Evolutionary conservation across 1,140 invertebrate genomes (phyloP).

Genomic region (Stenopsyche tienmushanensis): DNA sequence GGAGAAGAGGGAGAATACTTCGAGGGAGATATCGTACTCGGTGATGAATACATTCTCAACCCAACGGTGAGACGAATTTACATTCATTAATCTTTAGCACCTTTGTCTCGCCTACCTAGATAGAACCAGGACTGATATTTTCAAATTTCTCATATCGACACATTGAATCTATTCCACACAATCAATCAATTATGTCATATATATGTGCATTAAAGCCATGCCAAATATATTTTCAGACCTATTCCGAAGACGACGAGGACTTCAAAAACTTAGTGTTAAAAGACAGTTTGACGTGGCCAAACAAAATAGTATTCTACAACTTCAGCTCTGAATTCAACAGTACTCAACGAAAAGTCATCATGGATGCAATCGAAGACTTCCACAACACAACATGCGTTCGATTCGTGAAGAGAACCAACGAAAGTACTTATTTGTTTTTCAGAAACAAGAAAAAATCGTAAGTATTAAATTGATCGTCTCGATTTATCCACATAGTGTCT

Average conservation of each 20-base stretch:
- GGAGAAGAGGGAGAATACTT: slow-evolving; percentile 39
- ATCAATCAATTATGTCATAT: too few species aligned
- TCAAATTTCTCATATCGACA: too few species aligned
- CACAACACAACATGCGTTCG: slow-evolving; percentile 40
- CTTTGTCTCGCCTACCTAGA: slow-evolving; percentile 33
- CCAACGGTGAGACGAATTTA: slow-evolving; percentile 40
- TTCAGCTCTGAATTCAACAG: slow-evolving; percentile 36
- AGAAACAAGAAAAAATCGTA: slow-evolving; percentile 40
- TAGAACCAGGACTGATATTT: too few species aligned
- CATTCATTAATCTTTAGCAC: slow-evolving; percentile 41
- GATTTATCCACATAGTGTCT: too few species aligned
- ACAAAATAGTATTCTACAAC: slow-evolving; percentile 41
- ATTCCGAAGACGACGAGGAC: slow-evolving; percentile 27
- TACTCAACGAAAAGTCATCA: slow-evolving; percentile 25
- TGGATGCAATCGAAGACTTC: slow-evolving; percentile 35
- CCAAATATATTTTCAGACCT: too few species aligned
- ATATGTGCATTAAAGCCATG: too few species aligned
- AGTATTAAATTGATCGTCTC: too few species aligned
- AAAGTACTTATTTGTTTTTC: slow-evolving; percentile 37
- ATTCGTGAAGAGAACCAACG: slow-evolving; percentile 31
- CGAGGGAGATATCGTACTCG: slow-evolving; percentile 40
- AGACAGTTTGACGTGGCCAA: slow-evolving; percentile 37
- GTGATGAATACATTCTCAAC: slow-evolving; percentile 37
- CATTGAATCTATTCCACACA: too few species aligned
- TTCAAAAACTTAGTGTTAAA: slow-evolving; percentile 37